Evolutionary conservation across 2,888 invertebrate genomes (phyloP).

Genomic region (Geophilus truncorum): DNA sequence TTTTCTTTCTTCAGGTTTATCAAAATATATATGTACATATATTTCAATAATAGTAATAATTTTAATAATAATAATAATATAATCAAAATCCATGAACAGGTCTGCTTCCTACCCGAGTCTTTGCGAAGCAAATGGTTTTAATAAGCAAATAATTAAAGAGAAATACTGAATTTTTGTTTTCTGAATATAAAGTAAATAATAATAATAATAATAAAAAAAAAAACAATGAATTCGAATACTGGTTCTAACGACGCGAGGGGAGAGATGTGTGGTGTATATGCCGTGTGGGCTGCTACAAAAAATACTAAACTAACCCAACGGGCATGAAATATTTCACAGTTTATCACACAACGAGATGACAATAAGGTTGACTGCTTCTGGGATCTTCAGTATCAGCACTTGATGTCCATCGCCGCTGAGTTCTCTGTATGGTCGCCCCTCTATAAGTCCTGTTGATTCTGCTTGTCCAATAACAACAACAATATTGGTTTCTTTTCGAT

Average conservation of each 20-base stretch:
- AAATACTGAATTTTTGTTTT: neutral
- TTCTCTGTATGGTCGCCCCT: neutral
- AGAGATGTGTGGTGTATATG: neutral
- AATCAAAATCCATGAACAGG: neutral
- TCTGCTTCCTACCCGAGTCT: neutral
- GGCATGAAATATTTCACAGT: neutral
- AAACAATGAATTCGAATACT: neutral
- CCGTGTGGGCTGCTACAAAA: neutral
- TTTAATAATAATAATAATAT: too few relatives aligned
- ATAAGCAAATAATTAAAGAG: neutral
- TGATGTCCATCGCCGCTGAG: neutral
- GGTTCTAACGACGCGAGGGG: neutral
- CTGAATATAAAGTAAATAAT: neutral
- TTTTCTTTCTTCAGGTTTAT: neutral
- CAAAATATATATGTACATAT: neutral
- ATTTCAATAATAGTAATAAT: neutral
- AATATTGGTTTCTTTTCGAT: neutral
- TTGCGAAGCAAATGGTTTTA: neutral
- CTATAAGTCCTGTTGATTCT: neutral
- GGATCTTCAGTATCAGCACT: neutral
- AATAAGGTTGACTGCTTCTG: neutral
- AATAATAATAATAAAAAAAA: neutral
- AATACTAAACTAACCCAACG: neutral
- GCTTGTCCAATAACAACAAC: neutral
- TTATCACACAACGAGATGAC: neutral